phyloP scores from a whole-genome alignment of 1,140 invertebrate species.

The Anastatus disparis region DNA sequence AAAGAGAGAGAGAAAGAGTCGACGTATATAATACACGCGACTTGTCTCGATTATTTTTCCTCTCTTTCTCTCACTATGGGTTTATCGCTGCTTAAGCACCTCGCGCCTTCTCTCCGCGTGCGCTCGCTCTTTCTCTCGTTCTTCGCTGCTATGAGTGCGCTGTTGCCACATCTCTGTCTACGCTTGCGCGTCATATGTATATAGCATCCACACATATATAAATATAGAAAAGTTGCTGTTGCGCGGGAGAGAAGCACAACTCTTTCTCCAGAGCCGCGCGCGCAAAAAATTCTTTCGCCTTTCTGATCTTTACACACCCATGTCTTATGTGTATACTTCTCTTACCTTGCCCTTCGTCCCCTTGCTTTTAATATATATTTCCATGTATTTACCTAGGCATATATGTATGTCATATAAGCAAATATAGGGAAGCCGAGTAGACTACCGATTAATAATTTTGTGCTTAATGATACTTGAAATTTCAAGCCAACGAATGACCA shows the following conservation, averaged over 20 bases:
- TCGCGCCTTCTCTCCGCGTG: slow-evolving; percentile 24
- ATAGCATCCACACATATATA: too few species aligned
- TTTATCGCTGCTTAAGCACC: slow-evolving; percentile 41
- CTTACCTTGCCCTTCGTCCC: too few species aligned
- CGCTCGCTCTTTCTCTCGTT: too few species aligned
- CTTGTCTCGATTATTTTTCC: slow-evolving; percentile 51
- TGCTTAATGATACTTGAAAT: too few species aligned
- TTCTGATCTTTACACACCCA: slow-evolving; percentile 4
- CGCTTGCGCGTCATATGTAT: not conserved
- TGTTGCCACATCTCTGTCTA: slow-evolving; percentile 29
- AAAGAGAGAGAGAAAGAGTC: not conserved
- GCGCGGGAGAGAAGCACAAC: not conserved
- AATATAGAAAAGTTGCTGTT: too few species aligned
- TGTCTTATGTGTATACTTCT: not conserved
- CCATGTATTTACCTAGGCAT: too few species aligned
- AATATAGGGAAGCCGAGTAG: too few species aligned
- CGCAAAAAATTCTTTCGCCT: slow-evolving; percentile 13
- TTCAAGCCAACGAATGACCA: too few species aligned
- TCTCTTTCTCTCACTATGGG: slow-evolving; percentile 36
- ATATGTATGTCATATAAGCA: too few species aligned
- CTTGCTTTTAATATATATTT: too few species aligned
- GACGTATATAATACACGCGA: slow-evolving; percentile 60
- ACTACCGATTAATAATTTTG: too few species aligned
- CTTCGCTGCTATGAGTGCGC: too few species aligned
- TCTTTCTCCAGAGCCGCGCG: not conserved